A percentile compares a stretch with the other conserved stretches of the same genome.
Evolutionary conservation across 2,113 vertebrate species (phyloP).

Genomic region (Aix galericulata): DNA sequence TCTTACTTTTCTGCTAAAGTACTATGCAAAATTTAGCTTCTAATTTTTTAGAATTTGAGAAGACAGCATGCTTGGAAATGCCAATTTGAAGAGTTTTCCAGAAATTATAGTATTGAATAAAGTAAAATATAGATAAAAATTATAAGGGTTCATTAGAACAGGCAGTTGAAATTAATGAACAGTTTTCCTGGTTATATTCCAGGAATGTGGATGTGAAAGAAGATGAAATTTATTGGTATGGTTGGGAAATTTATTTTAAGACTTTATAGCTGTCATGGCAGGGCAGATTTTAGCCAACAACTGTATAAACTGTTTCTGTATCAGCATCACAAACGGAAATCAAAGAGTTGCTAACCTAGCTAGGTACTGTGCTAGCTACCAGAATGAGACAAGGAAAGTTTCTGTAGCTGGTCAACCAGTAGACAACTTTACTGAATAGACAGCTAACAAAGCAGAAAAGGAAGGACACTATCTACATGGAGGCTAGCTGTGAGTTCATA

Average conservation of each 20-base stretch:
- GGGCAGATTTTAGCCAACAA: background rate
- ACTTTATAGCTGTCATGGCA: background rate
- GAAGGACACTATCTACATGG: background rate
- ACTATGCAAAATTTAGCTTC: background rate
- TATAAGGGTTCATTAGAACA: background rate
- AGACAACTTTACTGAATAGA: background rate
- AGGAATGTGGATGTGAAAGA: background rate
- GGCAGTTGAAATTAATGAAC: background rate
- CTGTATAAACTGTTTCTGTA: background rate
- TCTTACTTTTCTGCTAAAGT: background rate
- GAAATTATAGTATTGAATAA: background rate
- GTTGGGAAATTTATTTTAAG: background rate
- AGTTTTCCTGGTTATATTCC: background rate
- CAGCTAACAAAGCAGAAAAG: background rate
- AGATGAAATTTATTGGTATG: background rate
- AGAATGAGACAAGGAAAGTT: background rate
- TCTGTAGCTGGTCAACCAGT: background rate
- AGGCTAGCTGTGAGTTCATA: background rate
- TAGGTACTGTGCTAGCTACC: background rate
- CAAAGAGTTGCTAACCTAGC: background rate
- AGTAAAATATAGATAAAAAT: background rate
- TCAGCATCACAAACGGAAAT: background rate
- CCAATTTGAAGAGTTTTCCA: background rate
- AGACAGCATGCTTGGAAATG: background rate
- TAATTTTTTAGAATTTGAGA: background rate